These are phyloP conservation scores for Drosophila nigrodunni DNA, from an alignment of 1,140 invertebrate species.

Conservation along the genomic window DNA sequence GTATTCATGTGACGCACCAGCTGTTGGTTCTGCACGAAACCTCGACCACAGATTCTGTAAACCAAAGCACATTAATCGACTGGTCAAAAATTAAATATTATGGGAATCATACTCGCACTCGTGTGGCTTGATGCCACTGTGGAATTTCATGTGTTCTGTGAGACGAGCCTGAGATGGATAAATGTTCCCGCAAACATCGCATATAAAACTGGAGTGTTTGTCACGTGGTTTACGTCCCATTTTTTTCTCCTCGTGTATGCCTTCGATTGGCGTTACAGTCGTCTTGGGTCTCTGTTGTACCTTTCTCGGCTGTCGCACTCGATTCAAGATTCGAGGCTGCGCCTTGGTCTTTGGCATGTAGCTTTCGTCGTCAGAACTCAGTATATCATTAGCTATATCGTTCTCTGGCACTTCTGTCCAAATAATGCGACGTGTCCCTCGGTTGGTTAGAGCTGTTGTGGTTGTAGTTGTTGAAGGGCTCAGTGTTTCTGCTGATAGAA, in stretches of 20 bases:
- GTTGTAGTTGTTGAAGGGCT: not conserved
- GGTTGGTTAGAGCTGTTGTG: not conserved
- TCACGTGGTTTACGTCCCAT: conserved; percentile 60
- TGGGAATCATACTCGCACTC: conserved; percentile 75
- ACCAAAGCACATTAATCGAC: not conserved
- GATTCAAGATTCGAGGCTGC: conserved; percentile 6
- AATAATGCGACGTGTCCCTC: not conserved
- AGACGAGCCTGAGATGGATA: conserved; percentile 75
- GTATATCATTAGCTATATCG: conserved; percentile 27
- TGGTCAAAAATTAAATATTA: not conserved
- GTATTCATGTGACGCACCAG: conserved; percentile 81
- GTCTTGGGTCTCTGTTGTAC: conserved; percentile 1
- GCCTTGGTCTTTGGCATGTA: conserved; percentile 7
- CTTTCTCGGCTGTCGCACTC: conserved; percentile 20
- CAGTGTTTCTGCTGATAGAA: conserved; percentile 34
- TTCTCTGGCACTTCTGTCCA: conserved; percentile 15
- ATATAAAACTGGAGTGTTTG: conserved; percentile 67
- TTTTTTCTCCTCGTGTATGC: conserved; percentile 37
- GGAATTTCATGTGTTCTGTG: conserved; percentile 80
- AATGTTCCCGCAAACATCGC: conserved; percentile 80
- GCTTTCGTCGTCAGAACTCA: conserved; percentile 57
- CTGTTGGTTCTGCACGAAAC: conserved; percentile 77
- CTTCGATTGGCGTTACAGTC: not conserved
- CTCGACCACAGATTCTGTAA: conserved; percentile 73
- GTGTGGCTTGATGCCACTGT: conserved; percentile 73